A percentile compares a stretch with the other conserved stretches of the same genome.
Evolutionary conservation across 2,113 vertebrate species (phyloP).

Genomic region (Peromyscus californicus): DNA sequence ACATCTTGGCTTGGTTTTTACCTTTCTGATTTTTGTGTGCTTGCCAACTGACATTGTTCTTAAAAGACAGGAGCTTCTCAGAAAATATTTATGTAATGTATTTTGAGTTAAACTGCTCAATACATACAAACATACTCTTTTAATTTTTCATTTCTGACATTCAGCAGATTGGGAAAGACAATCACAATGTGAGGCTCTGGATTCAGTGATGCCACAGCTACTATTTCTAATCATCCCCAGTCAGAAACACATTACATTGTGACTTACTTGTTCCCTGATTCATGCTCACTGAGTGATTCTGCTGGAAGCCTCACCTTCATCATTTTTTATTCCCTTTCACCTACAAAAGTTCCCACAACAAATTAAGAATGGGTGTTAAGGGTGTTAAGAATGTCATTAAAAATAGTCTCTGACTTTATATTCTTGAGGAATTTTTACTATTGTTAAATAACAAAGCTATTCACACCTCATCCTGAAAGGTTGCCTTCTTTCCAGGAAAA

Average conservation of each 20-base stretch:
- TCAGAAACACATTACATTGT: constrained; percentile 40
- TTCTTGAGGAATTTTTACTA: constrained; percentile 78
- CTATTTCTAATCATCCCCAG: constrained; percentile 47
- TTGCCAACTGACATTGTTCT: neutral
- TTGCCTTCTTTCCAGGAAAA: constrained; percentile 75
- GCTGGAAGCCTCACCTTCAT: constrained; percentile 37
- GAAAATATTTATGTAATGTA: neutral
- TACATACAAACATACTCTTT: neutral
- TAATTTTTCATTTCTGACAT: neutral
- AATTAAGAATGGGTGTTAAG: constrained; percentile 69
- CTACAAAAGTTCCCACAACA: constrained; percentile 74
- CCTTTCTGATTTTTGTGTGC: neutral
- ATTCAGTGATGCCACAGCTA: neutral
- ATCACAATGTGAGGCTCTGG: neutral
- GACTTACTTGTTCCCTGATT: constrained; percentile 7
- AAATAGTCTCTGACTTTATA: constrained; percentile 78
- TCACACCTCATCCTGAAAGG: neutral
- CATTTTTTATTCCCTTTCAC: constrained; percentile 58
- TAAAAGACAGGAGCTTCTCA: neutral
- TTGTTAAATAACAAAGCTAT: constrained; percentile 71
- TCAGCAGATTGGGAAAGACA: neutral
- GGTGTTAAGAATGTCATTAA: constrained; percentile 77
- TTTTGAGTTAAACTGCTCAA: neutral
- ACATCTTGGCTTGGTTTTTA: neutral
- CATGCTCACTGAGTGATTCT: neutral